Evolutionary conservation across 2,113 vertebrate genomes (phyloP).

Genomic region (Tor tambroides): DNA sequence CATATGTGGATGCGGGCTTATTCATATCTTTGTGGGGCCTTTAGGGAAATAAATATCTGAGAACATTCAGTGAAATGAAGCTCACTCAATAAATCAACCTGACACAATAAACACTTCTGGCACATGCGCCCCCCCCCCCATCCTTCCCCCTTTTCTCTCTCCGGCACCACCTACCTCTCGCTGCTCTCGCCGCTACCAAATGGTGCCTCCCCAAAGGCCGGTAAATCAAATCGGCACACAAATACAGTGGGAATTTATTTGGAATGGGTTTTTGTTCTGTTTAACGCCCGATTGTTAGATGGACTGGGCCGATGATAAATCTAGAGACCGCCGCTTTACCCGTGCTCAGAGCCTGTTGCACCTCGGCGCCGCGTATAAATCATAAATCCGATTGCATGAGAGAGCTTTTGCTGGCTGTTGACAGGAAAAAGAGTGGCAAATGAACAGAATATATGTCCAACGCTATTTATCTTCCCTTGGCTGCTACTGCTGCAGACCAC

Average conservation of each 20-base stretch:
- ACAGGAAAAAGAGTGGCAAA: conserved; percentile 55
- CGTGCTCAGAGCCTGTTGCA: conserved; percentile 70
- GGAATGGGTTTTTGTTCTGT: conserved; percentile 98
- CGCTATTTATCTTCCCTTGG: conserved; percentile 43
- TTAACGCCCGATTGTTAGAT: conserved; percentile 98
- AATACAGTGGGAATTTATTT: conserved; percentile 99
- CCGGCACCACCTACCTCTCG: conserved; percentile 95
- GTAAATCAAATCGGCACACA: conserved; percentile 99
- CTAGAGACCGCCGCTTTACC: conserved; percentile 81
- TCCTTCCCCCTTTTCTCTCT: conserved; percentile 78
- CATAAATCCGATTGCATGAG: conserved; percentile 56
- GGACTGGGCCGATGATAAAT: conserved; percentile 91
- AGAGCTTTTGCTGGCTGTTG: conserved; percentile 51
- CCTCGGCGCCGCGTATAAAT: conserved; percentile 63
- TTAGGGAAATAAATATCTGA: conserved; percentile 99
- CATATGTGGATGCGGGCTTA: conserved; percentile 99
- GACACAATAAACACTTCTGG: conserved; percentile 99
- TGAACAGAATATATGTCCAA: conserved; percentile 52
- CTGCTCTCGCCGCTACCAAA: conserved; percentile 95
- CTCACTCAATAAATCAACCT: conserved; percentile 99
- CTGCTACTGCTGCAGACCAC: conserved; percentile 5
- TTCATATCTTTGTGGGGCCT: conserved; percentile 99
- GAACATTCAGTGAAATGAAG: conserved; percentile 99
- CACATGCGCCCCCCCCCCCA: conserved; percentile 84
- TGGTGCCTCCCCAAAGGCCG: conserved; percentile 98